A percentile compares a stretch with the other conserved stretches of the same genome.
Conservation (phyloP, 1,140 invertebrate species). For the Sminthurides bifidus region DNA sequence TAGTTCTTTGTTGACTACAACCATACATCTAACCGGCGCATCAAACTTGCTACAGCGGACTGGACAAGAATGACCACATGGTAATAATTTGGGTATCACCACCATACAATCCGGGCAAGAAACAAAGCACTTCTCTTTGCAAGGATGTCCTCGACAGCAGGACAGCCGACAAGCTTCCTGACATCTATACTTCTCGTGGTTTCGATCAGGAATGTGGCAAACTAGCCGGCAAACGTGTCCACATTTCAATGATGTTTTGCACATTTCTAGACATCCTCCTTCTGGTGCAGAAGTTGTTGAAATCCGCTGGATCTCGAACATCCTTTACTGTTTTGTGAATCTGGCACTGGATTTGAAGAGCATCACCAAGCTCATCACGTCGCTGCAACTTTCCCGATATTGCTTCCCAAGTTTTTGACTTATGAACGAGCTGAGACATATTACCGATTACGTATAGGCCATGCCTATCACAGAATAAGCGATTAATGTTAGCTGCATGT, state of each 20-base stretch:
- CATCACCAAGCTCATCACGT: constrained; percentile 30
- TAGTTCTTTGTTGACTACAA: constrained; percentile 15
- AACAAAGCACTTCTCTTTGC: constrained; percentile 11
- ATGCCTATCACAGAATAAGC: no score
- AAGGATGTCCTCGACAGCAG: constrained; percentile 23
- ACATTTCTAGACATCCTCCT: constrained; percentile 24
- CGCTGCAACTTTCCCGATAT: constrained; percentile 26
- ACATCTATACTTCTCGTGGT: constrained; percentile 28
- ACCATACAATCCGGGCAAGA: constrained; percentile 24
- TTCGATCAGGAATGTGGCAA: constrained; percentile 32
- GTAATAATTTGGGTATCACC: constrained; percentile 6
- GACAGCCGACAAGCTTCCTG: constrained; percentile 8
- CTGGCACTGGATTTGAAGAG: constrained; percentile 34
- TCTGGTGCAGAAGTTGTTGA: constrained; percentile 10
- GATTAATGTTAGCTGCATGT: no score
- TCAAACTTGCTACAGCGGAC: no score
- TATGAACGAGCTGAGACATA: constrained; percentile 35
- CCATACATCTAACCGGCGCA: no score
- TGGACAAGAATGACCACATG: constrained; percentile 4
- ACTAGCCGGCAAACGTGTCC: constrained; percentile 30
- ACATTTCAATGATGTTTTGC: constrained; percentile 29
- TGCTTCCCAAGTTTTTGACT: constrained; percentile 33
- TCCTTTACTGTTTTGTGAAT: constrained; percentile 27
- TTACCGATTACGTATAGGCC: constrained; percentile 47
- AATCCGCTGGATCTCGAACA: constrained; percentile 17